These are phyloP conservation scores for Hemicrepidius hirtus DNA, from an alignment of 2,888 invertebrate genomes.

Conservation along the genomic window DNA sequence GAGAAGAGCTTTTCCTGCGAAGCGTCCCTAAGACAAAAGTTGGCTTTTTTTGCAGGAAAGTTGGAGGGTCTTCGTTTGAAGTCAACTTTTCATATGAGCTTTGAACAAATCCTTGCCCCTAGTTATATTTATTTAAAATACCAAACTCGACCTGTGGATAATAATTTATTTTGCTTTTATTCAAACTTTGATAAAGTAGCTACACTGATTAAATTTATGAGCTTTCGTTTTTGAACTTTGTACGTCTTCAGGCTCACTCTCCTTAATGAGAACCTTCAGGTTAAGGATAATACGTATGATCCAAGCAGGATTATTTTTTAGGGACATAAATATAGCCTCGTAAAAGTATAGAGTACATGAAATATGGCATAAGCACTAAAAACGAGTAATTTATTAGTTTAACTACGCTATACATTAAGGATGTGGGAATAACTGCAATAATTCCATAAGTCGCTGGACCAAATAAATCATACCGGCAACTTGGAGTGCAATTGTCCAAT, in stretches of 20 bases:
- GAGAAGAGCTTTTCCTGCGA: no score
- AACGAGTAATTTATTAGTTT: slow-evolving; percentile 39
- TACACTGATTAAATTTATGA: slow-evolving; percentile 17
- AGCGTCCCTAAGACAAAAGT: no score
- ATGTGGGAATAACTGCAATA: slow-evolving; percentile 34
- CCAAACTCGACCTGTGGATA: not conserved
- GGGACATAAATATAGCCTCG: slow-evolving; percentile 2
- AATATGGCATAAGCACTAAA: slow-evolving; percentile 7
- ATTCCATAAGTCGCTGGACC: slow-evolving; percentile 47
- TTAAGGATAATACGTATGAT: not conserved
- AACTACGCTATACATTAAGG: slow-evolving; percentile 44
- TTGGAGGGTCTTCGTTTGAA: no score
- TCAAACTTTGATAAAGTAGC: slow-evolving; percentile 6
- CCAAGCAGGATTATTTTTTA: not conserved
- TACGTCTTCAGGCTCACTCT: slow-evolving; percentile 5
- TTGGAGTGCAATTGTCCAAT: slow-evolving; percentile 40
- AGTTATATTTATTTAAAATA: no score
- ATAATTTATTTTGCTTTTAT: slow-evolving; percentile 1
- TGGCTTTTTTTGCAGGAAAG: no score
- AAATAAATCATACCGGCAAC: slow-evolving; percentile 44
- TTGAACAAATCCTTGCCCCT: no score
- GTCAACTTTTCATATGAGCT: no score
- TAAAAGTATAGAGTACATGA: not conserved
- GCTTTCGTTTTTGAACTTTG: slow-evolving; percentile 8
- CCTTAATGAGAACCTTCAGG: slow-evolving; percentile 11